Base-by-base conservation (phyloP, 1,140 invertebrate genomes). In the Psilanteris sp. region DNA sequence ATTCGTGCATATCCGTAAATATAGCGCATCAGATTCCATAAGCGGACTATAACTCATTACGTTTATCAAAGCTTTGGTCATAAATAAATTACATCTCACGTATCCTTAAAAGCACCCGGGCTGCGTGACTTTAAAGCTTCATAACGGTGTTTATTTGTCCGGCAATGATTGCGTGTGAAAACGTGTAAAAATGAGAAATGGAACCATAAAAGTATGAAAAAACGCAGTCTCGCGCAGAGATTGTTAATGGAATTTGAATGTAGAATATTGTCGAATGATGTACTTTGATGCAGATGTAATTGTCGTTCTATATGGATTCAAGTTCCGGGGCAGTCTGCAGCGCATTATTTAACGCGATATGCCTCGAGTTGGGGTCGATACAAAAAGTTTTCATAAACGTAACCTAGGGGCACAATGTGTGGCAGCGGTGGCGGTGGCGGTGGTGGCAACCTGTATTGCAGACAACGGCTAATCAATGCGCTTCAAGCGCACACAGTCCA, bases 391-490 rank as follows among this genome's bases (percentile, higher is more conserved):
- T 85, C 81, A 85, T 81, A 84, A 85, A 83, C 83, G 83, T 81
- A 76, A 79, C 76, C 73, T 66, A 48, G 41, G 70, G 73, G 79
- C 78, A 79, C 50, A 59, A 64, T 75, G 68, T 73, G 64, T 52
- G 64, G 54, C 62, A 32, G 36, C 32, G 59, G 32, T 52, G 44
- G 50, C 41, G 24, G 50, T 50, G 48, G 29, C 11, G 43, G 46
- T 55, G 32, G 55, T 62, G 54, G 61, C 54, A 73, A 66, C 52
- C 46, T 74, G 46, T 74, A 74, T 74, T 74, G 66, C 80, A 86
- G 85, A 87, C 85, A 88, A 87, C 83, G 82, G 82, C 87, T 87
- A 88, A 88, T 88, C 85, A 87, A 87, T 88, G 87, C 82, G 83
- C 83, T 86, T 85, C 83, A 86, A 86, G 82, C 82, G 80, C 85